A percentile compares a stretch with the other conserved stretches of the same genome.
phyloP scores from a whole-genome alignment of 2,888 invertebrate genomes.

The Lasioglossum calceatum region DNA sequence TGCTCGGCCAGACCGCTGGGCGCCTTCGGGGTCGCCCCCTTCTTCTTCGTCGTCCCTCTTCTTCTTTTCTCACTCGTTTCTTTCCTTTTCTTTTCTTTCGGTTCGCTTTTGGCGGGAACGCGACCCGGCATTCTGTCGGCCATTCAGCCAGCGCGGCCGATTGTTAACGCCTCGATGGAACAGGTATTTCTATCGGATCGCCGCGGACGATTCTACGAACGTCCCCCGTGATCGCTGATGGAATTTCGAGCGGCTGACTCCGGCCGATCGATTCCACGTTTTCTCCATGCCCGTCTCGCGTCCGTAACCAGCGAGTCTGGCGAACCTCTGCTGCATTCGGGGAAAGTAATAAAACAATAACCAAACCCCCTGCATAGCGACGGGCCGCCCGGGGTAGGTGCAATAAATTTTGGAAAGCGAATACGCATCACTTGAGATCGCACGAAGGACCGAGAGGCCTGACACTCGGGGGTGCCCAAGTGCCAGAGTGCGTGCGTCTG shows the following conservation, averaged over 20 bases:
- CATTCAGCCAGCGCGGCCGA: slow-evolving; percentile 42
- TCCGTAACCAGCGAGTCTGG: too few species aligned
- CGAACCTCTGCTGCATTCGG: too few species aligned
- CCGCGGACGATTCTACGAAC: slow-evolving; percentile 3
- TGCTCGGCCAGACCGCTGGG: slow-evolving; percentile 68
- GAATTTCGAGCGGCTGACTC: slow-evolving; percentile 30
- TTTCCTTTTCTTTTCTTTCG: slow-evolving; percentile 9
- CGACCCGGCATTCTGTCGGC: slow-evolving; percentile 21
- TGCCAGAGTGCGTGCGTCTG: too few species aligned
- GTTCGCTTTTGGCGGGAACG: slow-evolving; percentile 56
- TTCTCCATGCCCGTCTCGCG: background rate
- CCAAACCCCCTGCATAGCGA: too few species aligned
- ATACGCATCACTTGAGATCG: too few species aligned
- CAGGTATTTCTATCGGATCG: slow-evolving; percentile 43
- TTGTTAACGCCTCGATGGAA: slow-evolving; percentile 47
- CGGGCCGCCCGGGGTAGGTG: too few species aligned
- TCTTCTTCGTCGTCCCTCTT: background rate
- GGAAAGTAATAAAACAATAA: too few species aligned
- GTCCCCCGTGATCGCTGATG: slow-evolving; percentile 18
- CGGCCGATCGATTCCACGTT: background rate
- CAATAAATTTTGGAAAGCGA: too few species aligned
- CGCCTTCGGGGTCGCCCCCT: slow-evolving; percentile 59
- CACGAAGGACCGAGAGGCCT: too few species aligned
- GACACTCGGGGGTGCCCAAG: too few species aligned
- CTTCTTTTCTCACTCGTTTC: background rate